Evolutionary conservation across 1,140 invertebrate genomes (phyloP).

Genomic region (Chironomus tepperi): DNA sequence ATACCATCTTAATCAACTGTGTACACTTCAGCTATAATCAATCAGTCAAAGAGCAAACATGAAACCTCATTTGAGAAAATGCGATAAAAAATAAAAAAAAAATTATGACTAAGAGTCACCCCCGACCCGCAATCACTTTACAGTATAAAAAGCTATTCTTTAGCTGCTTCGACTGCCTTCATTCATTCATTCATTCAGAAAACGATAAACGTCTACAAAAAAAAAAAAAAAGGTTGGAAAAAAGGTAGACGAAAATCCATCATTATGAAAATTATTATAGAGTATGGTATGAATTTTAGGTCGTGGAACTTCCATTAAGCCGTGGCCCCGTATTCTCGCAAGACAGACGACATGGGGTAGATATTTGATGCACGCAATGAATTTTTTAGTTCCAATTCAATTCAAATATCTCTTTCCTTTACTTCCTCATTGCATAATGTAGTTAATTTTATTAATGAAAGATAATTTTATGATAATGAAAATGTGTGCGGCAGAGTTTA

Average conservation of each 20-base stretch:
- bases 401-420: neutral
- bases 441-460: slow-evolving; percentile 15
- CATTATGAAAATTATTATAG: slow-evolving; percentile 11
- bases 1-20: too few relatives aligned
- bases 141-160: neutral
- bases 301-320: neutral
- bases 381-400: neutral
- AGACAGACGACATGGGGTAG: neutral
- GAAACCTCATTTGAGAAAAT: too few relatives aligned
- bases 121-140: neutral
- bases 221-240: neutral
- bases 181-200: neutral
- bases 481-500: too few relatives aligned
- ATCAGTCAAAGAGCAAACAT: too few relatives aligned
- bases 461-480: slow-evolving; percentile 5
- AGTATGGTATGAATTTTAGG: neutral
- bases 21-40: too few relatives aligned
- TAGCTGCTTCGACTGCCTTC: neutral
- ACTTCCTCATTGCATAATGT: neutral
- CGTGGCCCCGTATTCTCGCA: neutral
- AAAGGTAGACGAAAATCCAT: slow-evolving; percentile 4
- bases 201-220: slow-evolving; percentile 7
- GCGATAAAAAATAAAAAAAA: too few relatives aligned
- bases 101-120: neutral
- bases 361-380: slow-evolving; percentile 1